These are phyloP conservation scores for Troides helena DNA, from an alignment of 2,888 invertebrate species.

Conservation along the genomic window DNA sequence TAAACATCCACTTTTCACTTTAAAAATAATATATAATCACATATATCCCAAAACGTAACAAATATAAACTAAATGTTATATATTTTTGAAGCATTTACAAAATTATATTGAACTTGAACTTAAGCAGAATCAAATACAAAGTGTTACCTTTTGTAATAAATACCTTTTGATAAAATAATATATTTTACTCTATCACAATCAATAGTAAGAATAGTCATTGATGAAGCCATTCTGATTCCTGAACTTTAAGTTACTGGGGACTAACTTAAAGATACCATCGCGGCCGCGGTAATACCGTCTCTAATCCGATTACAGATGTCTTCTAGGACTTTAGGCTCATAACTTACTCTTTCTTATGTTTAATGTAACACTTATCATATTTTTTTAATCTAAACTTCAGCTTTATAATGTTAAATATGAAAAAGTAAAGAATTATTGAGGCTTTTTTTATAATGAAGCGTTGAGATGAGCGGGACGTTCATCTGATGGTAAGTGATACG, in stretches of 20 bases:
- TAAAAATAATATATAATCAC: too few relatives aligned
- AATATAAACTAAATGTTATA: too few relatives aligned
- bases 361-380: background rate
- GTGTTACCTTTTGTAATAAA: background rate
- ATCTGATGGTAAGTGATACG: too few relatives aligned
- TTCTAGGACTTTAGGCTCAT: slow-evolving; percentile 42
- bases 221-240: slow-evolving; percentile 36
- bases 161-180: background rate
- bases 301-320: slow-evolving; percentile 53
- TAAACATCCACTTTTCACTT: too few relatives aligned
- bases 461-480: too few relatives aligned
- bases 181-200: slow-evolving; percentile 10
- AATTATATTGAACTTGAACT: too few relatives aligned
- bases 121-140: background rate
- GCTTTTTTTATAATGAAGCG: too few relatives aligned
- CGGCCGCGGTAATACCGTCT: slow-evolving; percentile 41
- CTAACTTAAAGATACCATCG: slow-evolving; percentile 52
- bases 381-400: too few relatives aligned
- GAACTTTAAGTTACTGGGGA: slow-evolving; percentile 37
- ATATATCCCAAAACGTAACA: too few relatives aligned
- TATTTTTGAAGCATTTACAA: too few relatives aligned
- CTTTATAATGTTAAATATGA: too few relatives aligned
- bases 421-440: too few relatives aligned
- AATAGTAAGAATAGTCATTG: slow-evolving; percentile 21
- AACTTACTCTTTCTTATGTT: slow-evolving; percentile 32